These are phyloP conservation scores for Onthophagus sagittarius DNA, from an alignment of 2,888 invertebrate genomes.

Conservation along the genomic window DNA sequence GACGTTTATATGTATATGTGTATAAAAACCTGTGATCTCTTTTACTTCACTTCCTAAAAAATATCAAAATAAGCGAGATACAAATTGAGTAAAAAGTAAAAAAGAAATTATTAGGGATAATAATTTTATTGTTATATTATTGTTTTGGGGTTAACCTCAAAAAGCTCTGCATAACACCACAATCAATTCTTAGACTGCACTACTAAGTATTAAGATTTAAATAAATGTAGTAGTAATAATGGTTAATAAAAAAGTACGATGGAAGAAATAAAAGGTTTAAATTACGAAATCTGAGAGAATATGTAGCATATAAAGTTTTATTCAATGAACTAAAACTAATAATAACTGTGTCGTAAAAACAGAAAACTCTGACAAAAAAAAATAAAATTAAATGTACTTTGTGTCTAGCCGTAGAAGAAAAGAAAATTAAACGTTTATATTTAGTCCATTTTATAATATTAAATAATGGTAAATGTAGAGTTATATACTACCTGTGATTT, in stretches of 20 bases:
- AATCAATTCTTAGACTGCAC: slow-evolving; percentile 53
- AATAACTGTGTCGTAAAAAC: no score
- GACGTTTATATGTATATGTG: not conserved
- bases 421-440: slow-evolving; percentile 37
- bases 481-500: slow-evolving; percentile 29
- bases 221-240: slow-evolving; percentile 46
- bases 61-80: slow-evolving; percentile 44
- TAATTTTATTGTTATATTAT: slow-evolving; percentile 21
- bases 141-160: not conserved
- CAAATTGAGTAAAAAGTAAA: slow-evolving; percentile 36
- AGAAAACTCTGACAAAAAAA: not conserved
- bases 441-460: slow-evolving; percentile 40
- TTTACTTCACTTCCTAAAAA: slow-evolving; percentile 47
- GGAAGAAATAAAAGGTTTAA: not conserved
- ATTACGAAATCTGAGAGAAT: slow-evolving; percentile 18
- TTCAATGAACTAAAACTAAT: slow-evolving; percentile 17
- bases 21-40: slow-evolving; percentile 46
- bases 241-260: slow-evolving; percentile 16
- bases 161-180: slow-evolving; percentile 42
- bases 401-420: slow-evolving; percentile 42
- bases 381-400: slow-evolving; percentile 18
- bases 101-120: slow-evolving; percentile 9
- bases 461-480: slow-evolving; percentile 10
- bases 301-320: slow-evolving; percentile 39
- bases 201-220: slow-evolving; percentile 48